Evolutionary conservation across 2,797 vertebrate species (phyloP), one percentile per base, ranked within the genome.

Genomic region (Acrossocheilus wenchowensis): DNA sequence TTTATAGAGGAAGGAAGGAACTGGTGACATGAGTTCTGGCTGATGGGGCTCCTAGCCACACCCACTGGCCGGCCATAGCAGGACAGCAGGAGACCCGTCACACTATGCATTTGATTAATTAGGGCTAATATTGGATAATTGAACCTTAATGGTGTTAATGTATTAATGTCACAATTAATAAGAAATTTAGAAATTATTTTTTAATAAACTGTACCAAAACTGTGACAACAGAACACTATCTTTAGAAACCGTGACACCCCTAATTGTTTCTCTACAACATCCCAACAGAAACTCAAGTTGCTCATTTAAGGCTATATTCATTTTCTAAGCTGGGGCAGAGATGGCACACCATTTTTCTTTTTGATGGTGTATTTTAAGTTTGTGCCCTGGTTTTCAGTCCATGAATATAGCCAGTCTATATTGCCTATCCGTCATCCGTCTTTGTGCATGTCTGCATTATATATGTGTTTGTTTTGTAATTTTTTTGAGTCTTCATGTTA

Each of bases 371-470:
- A 75, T 64, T 81, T 82, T 66, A 36, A 74, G 17, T 83, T 52
- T 43, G n/a, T 80, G 74, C 69, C 64, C 9, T 80, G 64, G 34
- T 75, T 75, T 75, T 75, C 26, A 19, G 50, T 68, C 36, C 48
- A 75, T 60, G 54, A 84, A 71, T 21, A 54, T 54, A 64, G 57
- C 68, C 84, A 62, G 5, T 15, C 54, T 26, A 26, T 26, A 26
- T 26, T 34, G 14, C 43, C 17, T 48, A 21, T 83, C 41, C n/a
- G 5, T 75, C 48, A 17, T 79, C 14, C 26, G n/a, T 81, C 26
- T 57, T 21, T 12, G n/a, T 34, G 54, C 73, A 82, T 34, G 74
- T 36, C 54, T 86, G 80, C 88, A 81, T 83, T 73, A 62, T 26
- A 73, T 74, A 34, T 78, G 73, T 78, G 71, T 78, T 23, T 87